Percentiles rank a stretch among this genome's conserved stretches.
These are phyloP conservation scores for Anarrhichthys ocellatus DNA, from an alignment of 2,113 vertebrate species.

Conservation along the genomic window DNA sequence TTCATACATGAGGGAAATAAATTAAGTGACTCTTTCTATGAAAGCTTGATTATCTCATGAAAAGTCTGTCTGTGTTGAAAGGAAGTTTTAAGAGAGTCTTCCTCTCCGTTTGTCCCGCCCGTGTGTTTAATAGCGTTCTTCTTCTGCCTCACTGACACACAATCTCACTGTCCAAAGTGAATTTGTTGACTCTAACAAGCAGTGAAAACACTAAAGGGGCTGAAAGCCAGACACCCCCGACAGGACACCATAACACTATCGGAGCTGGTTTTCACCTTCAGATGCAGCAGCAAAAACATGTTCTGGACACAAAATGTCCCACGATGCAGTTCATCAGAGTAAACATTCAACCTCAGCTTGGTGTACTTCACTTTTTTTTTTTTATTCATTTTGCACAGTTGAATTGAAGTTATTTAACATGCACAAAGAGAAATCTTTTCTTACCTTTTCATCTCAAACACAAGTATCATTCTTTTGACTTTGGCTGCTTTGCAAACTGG, in stretches of 20 bases:
- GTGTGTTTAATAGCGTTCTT: neutral
- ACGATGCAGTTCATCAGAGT: too few species aligned
- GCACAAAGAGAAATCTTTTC: neutral
- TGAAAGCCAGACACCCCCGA: too few species aligned
- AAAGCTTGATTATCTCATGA: too few species aligned
- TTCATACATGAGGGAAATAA: too few species aligned
- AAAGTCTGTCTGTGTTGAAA: neutral
- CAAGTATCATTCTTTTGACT: neutral
- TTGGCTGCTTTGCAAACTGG: neutral
- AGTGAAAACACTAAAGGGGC: neutral
- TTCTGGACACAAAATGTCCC: too few species aligned
- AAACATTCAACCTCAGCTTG: neutral
- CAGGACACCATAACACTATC: too few species aligned
- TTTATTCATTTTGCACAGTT: neutral
- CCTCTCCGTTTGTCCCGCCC: neutral
- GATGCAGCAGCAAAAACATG: too few species aligned
- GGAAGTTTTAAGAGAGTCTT: neutral
- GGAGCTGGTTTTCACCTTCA: too few species aligned
- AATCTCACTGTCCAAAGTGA: neutral
- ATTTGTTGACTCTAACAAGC: conserved; percentile 3
- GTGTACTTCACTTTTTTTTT: neutral
- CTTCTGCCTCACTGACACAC: neutral
- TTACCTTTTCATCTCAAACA: neutral
- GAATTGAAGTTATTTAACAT: too few species aligned
- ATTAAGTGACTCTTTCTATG: too few species aligned